A percentile compares a stretch with the other conserved stretches of the same genome.
phyloP scores from a whole-genome alignment of 2,797 vertebrate species.

The Anomalospiza imberbis region DNA sequence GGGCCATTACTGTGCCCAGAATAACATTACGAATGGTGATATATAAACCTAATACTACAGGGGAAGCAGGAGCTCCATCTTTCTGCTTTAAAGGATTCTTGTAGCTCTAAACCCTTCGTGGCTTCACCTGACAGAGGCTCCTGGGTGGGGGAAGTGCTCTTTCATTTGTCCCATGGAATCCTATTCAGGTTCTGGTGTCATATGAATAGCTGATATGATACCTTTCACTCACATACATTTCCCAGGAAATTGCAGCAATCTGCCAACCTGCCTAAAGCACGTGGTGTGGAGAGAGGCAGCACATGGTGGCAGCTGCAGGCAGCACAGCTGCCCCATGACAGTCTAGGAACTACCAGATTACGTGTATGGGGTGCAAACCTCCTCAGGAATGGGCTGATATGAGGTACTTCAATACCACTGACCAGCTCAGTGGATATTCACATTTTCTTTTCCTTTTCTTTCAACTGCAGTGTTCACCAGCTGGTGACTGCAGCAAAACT shows the following conservation, averaged over 20 bases:
- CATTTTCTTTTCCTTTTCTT: not conserved
- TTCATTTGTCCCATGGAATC: conserved; percentile 22
- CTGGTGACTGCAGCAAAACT: not conserved
- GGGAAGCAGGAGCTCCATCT: not conserved
- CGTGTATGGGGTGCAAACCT: accelerated
- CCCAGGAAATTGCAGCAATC: not conserved
- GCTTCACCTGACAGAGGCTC: not conserved
- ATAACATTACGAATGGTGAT: not conserved
- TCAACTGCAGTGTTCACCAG: not conserved
- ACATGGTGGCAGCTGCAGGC: not conserved
- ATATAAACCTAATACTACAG: not conserved
- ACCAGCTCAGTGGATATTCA: not conserved
- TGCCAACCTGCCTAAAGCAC: not conserved
- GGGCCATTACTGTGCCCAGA: not conserved
- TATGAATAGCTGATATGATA: conserved; percentile 8
- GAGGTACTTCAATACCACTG: not conserved
- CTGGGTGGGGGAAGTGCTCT: not conserved
- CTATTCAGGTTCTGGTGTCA: not conserved
- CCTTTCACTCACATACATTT: not conserved
- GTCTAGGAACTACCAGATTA: not conserved
- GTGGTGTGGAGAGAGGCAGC: accelerated
- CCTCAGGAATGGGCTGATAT: accelerated
- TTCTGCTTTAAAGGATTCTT: not conserved
- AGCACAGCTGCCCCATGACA: not conserved
- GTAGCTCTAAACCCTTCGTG: not conserved